Evolutionary conservation across 2,797 vertebrate species (phyloP).

Genomic region (Falco peregrinus): DNA sequence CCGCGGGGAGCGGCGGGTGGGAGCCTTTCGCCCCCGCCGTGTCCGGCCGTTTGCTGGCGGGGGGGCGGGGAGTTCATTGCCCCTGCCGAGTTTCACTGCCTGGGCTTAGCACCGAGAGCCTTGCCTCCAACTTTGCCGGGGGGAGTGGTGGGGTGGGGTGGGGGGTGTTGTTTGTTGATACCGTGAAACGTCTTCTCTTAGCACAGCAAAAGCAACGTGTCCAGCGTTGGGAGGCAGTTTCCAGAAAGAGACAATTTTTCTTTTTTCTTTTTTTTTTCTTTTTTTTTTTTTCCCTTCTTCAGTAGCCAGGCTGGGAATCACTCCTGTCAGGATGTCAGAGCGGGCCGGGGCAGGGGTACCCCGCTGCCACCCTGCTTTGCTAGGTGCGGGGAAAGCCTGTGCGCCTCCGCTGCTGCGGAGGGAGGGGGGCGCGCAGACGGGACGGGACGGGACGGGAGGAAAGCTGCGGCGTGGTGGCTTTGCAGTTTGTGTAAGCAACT

Average conservation of each 20-base stretch:
- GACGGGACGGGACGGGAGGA: not conserved
- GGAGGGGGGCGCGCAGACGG: not conserved
- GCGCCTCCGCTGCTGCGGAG: not conserved
- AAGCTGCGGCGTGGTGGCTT: not conserved
- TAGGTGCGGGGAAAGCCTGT: not conserved
- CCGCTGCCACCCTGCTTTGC: not conserved
- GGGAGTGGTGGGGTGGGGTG: no score
- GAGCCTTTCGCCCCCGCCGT: not conserved
- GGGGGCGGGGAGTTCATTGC: not conserved
- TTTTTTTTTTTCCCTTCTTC: fast-evolving
- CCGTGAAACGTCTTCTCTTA: not conserved
- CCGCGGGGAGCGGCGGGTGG: not conserved
- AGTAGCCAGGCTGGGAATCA: not conserved
- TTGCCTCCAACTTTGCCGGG: slow-evolving; percentile 9
- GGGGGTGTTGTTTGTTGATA: not conserved
- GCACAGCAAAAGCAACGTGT: not conserved
- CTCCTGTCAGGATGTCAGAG: not conserved
- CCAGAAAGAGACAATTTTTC: not conserved
- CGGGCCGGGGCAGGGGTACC: not conserved
- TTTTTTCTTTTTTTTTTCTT: not conserved
- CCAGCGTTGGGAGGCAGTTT: not conserved
- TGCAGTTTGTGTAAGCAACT: not conserved
- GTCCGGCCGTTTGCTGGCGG: slow-evolving; percentile 18
- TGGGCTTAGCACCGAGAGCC: not conserved
- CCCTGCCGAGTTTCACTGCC: not conserved